These are phyloP conservation scores for Prionailurus bengalensis DNA, from an alignment of 2,113 vertebrate genomes.

Conservation along the genomic window DNA sequence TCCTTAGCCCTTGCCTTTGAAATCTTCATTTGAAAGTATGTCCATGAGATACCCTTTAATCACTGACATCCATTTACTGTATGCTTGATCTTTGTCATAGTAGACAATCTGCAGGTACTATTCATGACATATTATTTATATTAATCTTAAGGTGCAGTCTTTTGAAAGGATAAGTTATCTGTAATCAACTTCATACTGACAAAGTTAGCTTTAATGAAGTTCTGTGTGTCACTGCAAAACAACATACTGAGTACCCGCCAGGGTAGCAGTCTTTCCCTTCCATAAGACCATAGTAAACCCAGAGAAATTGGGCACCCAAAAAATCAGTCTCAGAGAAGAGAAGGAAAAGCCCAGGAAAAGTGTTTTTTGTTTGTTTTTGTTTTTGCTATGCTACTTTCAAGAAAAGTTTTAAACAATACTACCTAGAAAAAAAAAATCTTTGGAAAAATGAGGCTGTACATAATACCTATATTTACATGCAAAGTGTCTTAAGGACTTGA, in stretches of 20 bases:
- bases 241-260: not conserved
- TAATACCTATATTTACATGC: not conserved
- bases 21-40: not conserved
- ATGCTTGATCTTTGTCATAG: fast-evolving
- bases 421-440: not conserved
- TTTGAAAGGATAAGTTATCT: not conserved
- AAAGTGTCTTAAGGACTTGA: not conserved
- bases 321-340: not conserved
- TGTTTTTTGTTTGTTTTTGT: not conserved
- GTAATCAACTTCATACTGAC: not conserved
- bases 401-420: not conserved
- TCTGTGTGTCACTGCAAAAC: fast-evolving
- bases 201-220: not conserved
- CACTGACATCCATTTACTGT: not conserved
- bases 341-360: not conserved
- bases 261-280: not conserved
- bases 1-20: not conserved
- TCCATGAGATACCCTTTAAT: not conserved
- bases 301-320: not conserved
- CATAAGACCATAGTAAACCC: not conserved
- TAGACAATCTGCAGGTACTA: not conserved
- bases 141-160: not conserved
- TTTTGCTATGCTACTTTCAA: not conserved
- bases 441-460: not conserved
- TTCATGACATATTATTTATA: not conserved